These are phyloP conservation scores for Zaprionus davidi DNA, from an alignment of 1,140 invertebrate genomes.

Conservation along the genomic window DNA sequence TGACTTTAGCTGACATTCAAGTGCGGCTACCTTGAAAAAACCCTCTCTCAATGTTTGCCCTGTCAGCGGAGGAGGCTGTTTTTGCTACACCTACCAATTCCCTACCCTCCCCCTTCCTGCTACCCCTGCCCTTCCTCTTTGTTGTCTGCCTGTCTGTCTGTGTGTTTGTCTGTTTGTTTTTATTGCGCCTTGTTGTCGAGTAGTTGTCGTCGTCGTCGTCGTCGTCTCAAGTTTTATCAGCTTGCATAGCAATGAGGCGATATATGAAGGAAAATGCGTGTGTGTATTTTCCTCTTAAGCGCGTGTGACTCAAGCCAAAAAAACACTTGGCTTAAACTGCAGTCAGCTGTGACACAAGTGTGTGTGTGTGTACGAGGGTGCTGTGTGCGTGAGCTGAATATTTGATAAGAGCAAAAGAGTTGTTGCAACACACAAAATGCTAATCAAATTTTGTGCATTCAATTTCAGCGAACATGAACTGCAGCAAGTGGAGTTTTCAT, in stretches of 20 bases:
- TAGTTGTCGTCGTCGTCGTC: slow-evolving; percentile 45
- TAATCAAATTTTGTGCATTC: slow-evolving; percentile 7
- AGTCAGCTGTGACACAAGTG: not conserved
- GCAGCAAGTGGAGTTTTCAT: not conserved
- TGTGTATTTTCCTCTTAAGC: slow-evolving; percentile 17
- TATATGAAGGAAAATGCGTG: slow-evolving; percentile 49
- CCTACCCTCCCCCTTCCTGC: not conserved
- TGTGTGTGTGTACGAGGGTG: not conserved
- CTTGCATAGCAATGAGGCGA: slow-evolving; percentile 67
- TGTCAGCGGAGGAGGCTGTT: slow-evolving; percentile 26
- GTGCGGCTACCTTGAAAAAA: slow-evolving; percentile 38
- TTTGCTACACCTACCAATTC: not conserved
- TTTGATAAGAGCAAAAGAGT: not conserved
- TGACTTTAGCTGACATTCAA: slow-evolving; percentile 50
- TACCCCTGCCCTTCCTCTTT: not conserved
- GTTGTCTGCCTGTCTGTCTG: slow-evolving; percentile 33
- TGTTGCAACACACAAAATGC: slow-evolving; percentile 1
- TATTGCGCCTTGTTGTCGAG: slow-evolving; percentile 68
- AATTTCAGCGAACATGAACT: not conserved
- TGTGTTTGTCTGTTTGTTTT: slow-evolving; percentile 55
- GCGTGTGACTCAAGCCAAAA: slow-evolving; percentile 5
- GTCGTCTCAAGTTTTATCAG: slow-evolving; percentile 67
- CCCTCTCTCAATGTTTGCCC: slow-evolving; percentile 35
- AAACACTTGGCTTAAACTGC: slow-evolving; percentile 27
- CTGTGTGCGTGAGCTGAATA: slow-evolving; percentile 7